These are phyloP conservation scores for Leptestheria dahalacensis DNA, from an alignment of 1,140 invertebrate genomes.

Conservation along the genomic window DNA sequence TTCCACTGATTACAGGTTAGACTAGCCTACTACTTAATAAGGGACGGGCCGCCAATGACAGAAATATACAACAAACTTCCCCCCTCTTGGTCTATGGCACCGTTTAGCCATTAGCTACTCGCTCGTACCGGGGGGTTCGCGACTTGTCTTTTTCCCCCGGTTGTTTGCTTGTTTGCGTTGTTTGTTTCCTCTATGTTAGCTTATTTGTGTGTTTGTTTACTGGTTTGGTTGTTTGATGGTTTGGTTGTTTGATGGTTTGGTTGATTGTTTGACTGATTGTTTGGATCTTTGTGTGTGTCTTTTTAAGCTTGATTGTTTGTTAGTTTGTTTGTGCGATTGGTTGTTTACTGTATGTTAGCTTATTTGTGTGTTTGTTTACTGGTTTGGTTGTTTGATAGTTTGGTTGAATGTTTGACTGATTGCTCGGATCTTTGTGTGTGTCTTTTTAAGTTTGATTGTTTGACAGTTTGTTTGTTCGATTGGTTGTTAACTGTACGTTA, in stretches of 20 bases:
- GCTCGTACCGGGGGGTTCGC: background rate
- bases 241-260: too few species aligned
- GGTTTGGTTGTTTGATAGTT: too few species aligned
- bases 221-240: too few species aligned
- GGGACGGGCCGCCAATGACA: background rate
- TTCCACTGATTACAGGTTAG: background rate
- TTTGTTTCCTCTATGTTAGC: background rate
- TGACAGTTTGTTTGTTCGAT: too few species aligned
- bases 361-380: background rate
- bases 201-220: background rate
- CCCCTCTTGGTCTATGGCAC: background rate
- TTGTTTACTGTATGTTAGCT: background rate
- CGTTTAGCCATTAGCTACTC: background rate
- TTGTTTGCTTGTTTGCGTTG: background rate
- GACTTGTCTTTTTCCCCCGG: background rate
- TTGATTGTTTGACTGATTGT: too few species aligned
- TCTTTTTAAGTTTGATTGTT: too few species aligned
- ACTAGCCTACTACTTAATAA: background rate
- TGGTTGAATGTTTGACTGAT: too few species aligned
- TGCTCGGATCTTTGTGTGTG: too few species aligned
- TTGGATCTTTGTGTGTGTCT: too few species aligned
- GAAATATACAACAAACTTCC: background rate
- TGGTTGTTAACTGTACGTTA: background rate
- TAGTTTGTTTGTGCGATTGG: background rate
- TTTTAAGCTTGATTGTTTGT: too few species aligned